These are phyloP conservation scores for Bujurquina vittata DNA, from an alignment of 2,113 vertebrate genomes.

Conservation along the genomic window DNA sequence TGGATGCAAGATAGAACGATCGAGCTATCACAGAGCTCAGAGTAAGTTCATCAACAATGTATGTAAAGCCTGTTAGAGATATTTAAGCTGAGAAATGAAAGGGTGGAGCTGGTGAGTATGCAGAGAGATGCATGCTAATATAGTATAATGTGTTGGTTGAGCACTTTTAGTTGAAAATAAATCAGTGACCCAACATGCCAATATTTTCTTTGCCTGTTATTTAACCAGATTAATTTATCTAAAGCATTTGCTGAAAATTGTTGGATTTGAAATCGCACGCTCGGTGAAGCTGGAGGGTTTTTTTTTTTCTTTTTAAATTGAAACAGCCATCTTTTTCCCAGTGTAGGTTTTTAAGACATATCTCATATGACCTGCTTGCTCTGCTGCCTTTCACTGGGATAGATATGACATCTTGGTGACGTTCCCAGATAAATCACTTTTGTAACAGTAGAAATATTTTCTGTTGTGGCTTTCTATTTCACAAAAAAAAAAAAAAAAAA, in stretches of 20 bases:
- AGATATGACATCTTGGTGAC: constrained; percentile 74
- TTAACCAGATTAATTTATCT: constrained; percentile 26
- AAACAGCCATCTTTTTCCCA: constrained; percentile 66
- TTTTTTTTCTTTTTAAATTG: constrained; percentile 53
- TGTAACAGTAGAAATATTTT: constrained; percentile 74
- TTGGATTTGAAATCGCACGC: constrained; percentile 49
- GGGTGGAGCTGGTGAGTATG: background rate
- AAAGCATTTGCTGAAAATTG: constrained; percentile 15
- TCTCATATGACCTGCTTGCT: constrained; percentile 76
- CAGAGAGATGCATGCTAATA: background rate
- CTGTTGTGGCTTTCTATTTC: constrained; percentile 69
- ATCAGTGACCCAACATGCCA: background rate
- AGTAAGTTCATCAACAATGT: background rate
- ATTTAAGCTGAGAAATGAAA: background rate
- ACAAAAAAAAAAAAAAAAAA: constrained; percentile 24
- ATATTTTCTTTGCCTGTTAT: background rate
- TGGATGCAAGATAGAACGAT: constrained; percentile 12
- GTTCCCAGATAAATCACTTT: constrained; percentile 79
- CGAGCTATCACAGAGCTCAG: constrained; percentile 19
- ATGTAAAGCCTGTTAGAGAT: background rate
- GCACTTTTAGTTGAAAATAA: background rate
- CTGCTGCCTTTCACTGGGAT: constrained; percentile 74
- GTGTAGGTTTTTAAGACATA: constrained; percentile 65
- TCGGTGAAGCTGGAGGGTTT: constrained; percentile 52
- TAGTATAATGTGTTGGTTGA: background rate